Conservation (phyloP, 2,888 invertebrate genomes). For the Calameuta filiformis region DNA sequence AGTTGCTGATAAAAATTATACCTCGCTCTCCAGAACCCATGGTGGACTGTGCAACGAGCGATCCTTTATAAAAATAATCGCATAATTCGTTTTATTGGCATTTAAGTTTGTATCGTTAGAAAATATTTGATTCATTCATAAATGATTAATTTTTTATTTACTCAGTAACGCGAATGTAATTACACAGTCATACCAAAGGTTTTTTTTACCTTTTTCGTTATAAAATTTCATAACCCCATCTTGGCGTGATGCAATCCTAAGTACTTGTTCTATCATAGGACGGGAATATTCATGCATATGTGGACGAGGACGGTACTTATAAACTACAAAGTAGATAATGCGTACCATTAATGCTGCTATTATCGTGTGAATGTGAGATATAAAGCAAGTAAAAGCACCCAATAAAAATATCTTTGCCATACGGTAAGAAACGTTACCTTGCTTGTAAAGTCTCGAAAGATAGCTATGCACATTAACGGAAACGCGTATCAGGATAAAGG, state of each 20-base stretch:
- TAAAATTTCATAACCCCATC: not conserved
- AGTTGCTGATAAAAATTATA: too few species aligned
- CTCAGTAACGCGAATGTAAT: too few species aligned
- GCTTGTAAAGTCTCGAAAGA: not conserved
- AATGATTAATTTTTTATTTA: too few species aligned
- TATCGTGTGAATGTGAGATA: slow-evolving; percentile 32
- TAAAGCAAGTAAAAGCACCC: slow-evolving; percentile 29
- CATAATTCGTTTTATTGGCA: too few species aligned
- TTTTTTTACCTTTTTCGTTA: too few species aligned
- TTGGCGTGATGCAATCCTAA: not conserved
- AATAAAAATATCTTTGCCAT: slow-evolving; percentile 22
- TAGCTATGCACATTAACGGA: not conserved
- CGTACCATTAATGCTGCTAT: slow-evolving; percentile 34
- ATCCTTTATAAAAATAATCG: too few species aligned
- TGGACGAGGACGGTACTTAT: slow-evolving; percentile 32
- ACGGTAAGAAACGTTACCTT: slow-evolving; percentile 9
- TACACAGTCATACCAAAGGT: too few species aligned
- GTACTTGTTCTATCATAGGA: not conserved
- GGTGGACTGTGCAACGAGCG: too few species aligned
- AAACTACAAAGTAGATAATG: slow-evolving; percentile 34
- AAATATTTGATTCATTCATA: too few species aligned
- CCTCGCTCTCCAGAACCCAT: too few species aligned
- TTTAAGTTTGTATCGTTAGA: too few species aligned
- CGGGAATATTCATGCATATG: slow-evolving; percentile 30
- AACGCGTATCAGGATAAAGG: not conserved